A percentile compares a stretch with the other conserved stretches of the same genome.
These are phyloP conservation scores for Lapara coniferarum DNA, from an alignment of 2,888 invertebrate genomes.

Conservation along the genomic window DNA sequence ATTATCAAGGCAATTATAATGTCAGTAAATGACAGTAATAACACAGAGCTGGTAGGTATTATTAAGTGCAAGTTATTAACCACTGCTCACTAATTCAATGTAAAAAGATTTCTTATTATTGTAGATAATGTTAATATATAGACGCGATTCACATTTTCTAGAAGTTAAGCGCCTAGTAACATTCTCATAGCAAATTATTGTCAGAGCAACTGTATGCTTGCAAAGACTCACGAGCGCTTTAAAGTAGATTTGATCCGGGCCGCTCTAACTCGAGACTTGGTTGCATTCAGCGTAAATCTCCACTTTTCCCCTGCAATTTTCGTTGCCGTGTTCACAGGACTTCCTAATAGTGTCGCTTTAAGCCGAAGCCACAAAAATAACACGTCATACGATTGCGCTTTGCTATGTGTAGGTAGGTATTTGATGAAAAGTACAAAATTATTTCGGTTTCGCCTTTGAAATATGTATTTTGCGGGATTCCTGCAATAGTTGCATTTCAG, in stretches of 20 bases:
- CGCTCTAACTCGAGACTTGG: conserved; percentile 13
- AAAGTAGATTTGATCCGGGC: conserved; percentile 21
- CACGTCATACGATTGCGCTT: conserved; percentile 20
- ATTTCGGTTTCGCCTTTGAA: not conserved
- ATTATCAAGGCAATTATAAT: no score
- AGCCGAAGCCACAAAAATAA: conserved; percentile 26
- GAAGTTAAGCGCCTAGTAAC: not conserved
- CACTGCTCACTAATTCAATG: no score
- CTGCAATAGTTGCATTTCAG: not conserved
- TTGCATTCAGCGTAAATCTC: conserved; percentile 24
- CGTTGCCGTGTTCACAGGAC: conserved; percentile 23
- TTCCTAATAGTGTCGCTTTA: conserved; percentile 27
- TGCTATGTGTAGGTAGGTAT: conserved; percentile 10
- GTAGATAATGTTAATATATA: no score
- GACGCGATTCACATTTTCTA: not conserved
- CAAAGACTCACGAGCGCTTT: not conserved
- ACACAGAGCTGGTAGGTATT: no score
- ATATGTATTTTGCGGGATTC: conserved; percentile 9
- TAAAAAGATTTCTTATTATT: no score
- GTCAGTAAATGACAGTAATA: no score
- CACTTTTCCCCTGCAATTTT: conserved; percentile 27
- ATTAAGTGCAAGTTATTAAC: no score
- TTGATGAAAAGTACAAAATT: conserved; percentile 21
- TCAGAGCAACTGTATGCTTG: conserved; percentile 5
- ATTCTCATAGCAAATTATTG: conserved; percentile 12